Evolutionary conservation across 2,113 vertebrate species (phyloP).

Genomic region (Oncorhynchus gorbuscha): DNA sequence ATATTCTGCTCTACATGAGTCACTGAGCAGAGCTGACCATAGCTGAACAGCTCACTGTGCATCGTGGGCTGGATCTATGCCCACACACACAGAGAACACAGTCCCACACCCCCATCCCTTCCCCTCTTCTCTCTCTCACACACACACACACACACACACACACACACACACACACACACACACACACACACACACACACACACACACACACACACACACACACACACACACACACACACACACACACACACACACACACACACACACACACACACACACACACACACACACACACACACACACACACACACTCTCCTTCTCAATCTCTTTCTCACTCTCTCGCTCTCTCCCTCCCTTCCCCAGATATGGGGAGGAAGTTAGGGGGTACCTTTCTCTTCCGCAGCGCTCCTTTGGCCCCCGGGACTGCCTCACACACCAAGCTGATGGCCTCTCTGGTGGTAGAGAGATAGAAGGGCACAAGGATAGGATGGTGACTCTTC

Average conservation of each 20-base stretch:
- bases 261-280: slow-evolving; percentile 2
- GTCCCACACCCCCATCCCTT: slow-evolving; percentile 50
- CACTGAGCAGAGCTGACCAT: slow-evolving; percentile 59
- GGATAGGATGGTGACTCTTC: background rate
- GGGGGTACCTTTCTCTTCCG: slow-evolving; percentile 93
- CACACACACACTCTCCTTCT: background rate
- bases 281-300: slow-evolving; percentile 9
- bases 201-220: slow-evolving; percentile 13
- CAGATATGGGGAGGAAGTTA: slow-evolving; percentile 13
- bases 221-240: slow-evolving; percentile 16
- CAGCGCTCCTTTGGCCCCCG: slow-evolving; percentile 90
- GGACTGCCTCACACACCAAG: slow-evolving; percentile 91
- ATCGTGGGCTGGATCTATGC: slow-evolving; percentile 70
- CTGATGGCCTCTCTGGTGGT: slow-evolving; percentile 91
- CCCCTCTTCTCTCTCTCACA: slow-evolving; percentile 18
- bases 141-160: no score
- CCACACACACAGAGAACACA: slow-evolving; percentile 59
- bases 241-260: background rate
- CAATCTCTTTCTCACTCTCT: slow-evolving; percentile 12
- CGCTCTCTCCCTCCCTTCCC: background rate
- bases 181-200: slow-evolving; percentile 13
- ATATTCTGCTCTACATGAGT: slow-evolving; percentile 77
- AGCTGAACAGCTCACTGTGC: slow-evolving; percentile 66
- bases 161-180: no score
- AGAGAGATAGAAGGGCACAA: slow-evolving; percentile 4